A percentile compares a stretch with the other conserved stretches of the same genome.
Evolutionary conservation across 2,888 invertebrate genomes (phyloP).

Genomic region (Lathronympha strigana): DNA sequence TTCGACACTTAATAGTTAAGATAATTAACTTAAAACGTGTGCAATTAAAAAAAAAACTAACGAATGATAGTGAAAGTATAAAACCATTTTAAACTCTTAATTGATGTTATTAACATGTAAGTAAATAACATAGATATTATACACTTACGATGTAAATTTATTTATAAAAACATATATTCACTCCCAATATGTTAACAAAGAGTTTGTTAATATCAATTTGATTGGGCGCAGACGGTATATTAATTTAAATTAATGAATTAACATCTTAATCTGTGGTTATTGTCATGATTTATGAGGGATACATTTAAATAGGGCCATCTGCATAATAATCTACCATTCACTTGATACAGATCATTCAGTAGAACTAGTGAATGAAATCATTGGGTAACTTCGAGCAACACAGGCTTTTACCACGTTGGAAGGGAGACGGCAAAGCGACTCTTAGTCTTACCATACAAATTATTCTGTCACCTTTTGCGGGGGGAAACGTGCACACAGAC

Average conservation of each 20-base stretch:
- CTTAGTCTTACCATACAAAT: too few species aligned
- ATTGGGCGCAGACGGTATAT: slow-evolving; percentile 34
- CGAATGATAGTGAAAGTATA: slow-evolving; percentile 24
- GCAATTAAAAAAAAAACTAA: slow-evolving; percentile 3
- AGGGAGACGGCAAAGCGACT: too few species aligned
- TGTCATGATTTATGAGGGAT: slow-evolving; percentile 33
- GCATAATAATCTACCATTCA: slow-evolving; percentile 29
- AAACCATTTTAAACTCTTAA: slow-evolving; percentile 1
- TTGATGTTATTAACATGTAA: slow-evolving; percentile 15
- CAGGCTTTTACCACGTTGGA: too few species aligned
- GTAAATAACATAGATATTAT: not conserved
- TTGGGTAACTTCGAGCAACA: too few species aligned
- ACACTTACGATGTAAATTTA: slow-evolving; percentile 2
- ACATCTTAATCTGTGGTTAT: slow-evolving; percentile 27
- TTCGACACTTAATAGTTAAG: slow-evolving; percentile 3
- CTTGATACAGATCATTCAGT: not conserved
- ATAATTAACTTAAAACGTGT: not conserved
- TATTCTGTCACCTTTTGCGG: too few species aligned
- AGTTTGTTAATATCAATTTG: slow-evolving; percentile 29
- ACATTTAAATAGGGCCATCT: slow-evolving; percentile 23
- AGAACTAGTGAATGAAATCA: too few species aligned
- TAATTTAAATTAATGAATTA: slow-evolving; percentile 33
- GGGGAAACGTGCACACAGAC: too few species aligned
- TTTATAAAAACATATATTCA: slow-evolving; percentile 26
- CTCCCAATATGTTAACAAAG: slow-evolving; percentile 12